These are phyloP conservation scores for Camponotus pennsylvanicus DNA, from an alignment of 1,140 invertebrate species.

Conservation along the genomic window DNA sequence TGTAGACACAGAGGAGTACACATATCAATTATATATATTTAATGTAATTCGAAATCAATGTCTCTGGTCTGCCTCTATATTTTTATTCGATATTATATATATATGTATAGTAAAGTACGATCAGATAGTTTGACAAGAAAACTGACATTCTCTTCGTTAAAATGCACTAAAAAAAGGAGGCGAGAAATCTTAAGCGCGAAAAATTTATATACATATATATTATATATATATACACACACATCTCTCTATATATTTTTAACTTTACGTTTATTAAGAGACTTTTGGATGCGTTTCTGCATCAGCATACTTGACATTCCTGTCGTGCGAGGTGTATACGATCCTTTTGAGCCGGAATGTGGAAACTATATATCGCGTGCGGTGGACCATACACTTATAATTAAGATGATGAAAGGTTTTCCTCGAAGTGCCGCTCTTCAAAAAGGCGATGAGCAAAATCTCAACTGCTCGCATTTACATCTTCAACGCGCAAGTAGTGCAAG, in stretches of 20 bases:
- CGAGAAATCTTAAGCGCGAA: background rate
- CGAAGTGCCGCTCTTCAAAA: conserved; percentile 49
- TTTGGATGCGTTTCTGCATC: conserved; percentile 23
- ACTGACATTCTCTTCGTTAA: conserved; percentile 24
- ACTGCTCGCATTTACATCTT: background rate
- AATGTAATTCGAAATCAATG: conserved; percentile 43
- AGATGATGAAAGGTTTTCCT: background rate
- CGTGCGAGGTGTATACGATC: background rate
- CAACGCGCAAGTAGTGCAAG: background rate
- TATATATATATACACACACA: conserved; percentile 30
- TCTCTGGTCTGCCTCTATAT: conserved; percentile 43
- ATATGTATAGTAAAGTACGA: background rate
- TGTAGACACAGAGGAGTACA: conserved; percentile 24
- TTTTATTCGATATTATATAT: conserved; percentile 47
- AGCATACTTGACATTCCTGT: background rate
- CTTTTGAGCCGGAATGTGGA: conserved; percentile 2
- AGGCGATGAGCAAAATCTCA: background rate
- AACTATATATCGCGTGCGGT: conserved; percentile 2
- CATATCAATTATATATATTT: conserved; percentile 55
- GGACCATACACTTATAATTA: conserved; percentile 32
- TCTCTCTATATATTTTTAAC: conserved; percentile 30
- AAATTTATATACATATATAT: conserved; percentile 40
- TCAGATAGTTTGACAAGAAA: background rate
- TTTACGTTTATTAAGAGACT: conserved; percentile 41
- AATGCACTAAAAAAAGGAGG: conserved; percentile 4